Base-by-base conservation (phyloP, 1,140 invertebrate species). In the Lucilia cuprina region DNA sequence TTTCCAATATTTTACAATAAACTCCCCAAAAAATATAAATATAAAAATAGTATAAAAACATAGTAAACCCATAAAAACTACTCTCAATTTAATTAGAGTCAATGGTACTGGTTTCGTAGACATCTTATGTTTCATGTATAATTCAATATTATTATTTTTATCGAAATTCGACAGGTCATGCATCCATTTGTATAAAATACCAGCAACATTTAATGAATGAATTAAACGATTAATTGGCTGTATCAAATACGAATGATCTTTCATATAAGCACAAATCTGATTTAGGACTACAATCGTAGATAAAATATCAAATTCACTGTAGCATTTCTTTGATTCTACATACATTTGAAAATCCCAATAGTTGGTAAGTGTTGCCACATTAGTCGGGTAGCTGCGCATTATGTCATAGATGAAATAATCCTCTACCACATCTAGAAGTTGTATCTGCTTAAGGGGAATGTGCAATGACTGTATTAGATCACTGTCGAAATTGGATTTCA, bases 261-360 rank as follows among this genome's bases (percentile, higher is more conserved):
- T 47, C 41, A 50, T 80, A 13, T 80, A 80, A n/a, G 77, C 77
- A 14, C 77, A 80, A 21, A 80, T 50, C 19, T 80, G 77, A 80
- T 80, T 80, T 25, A 50, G 4, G 4, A 80, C 19, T 7, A 80
- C 77, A 21, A 30, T 17, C n/a, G 4, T 12, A 2, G 77, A 41
- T 21, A 80, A 13, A 9, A 80, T 49, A 34, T 80, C 41, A 13
- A 80, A 80, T 25, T 80, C 77, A 25, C 49, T 21, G 14, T 80
- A 50, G 21, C 19, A 49, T 5, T 49, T n/a, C 13, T 19, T 3
- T 4, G 8, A 5, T 10, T 13, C 47, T 0, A 80, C 12, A 21
- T 35, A 80, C 12, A 49, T 21, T 21, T 80, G 77, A 49, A 25
- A 50, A 7, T 80, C 41, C 77, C 77, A 80, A 80, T 49, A 80